These are phyloP conservation scores for Pluvialis apricaria DNA, from an alignment of 2,113 vertebrate genomes.

Conservation along the genomic window DNA sequence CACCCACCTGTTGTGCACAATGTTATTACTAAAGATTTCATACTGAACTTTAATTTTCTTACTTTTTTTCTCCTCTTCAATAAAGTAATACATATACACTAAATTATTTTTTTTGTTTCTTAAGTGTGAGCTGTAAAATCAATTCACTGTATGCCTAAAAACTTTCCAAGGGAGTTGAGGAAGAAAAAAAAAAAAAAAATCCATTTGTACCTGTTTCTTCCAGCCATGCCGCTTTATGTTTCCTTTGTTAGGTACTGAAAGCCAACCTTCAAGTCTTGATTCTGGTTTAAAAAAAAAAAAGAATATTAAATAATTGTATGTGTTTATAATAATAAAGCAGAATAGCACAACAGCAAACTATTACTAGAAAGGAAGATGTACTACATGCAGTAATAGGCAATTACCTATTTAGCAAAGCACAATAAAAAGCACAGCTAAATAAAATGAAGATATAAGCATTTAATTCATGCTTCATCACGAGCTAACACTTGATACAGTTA, in stretches of 20 bases:
- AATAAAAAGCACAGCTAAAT: conserved; percentile 60
- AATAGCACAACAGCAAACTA: neutral
- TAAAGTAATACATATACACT: neutral
- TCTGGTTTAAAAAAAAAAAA: conserved; percentile 72
- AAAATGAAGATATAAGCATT: conserved; percentile 58
- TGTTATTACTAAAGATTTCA: neutral
- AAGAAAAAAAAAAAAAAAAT: neutral
- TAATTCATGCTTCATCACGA: conserved; percentile 75
- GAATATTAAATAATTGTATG: neutral
- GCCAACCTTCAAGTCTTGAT: conserved; percentile 97
- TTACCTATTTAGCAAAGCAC: conserved; percentile 30
- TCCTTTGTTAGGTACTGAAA: conserved; percentile 93
- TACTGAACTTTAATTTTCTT: neutral
- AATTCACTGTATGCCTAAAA: neutral
- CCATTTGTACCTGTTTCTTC: conserved; percentile 91
- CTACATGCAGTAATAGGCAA: conserved; percentile 72
- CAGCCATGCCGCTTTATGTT: conserved; percentile 98
- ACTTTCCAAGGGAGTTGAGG: neutral
- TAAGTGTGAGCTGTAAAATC: neutral
- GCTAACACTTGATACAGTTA: conserved; percentile 65
- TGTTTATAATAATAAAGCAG: neutral
- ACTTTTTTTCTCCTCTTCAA: neutral
- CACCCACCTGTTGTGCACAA: neutral
- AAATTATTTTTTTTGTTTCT: neutral
- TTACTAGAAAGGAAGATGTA: conserved; percentile 1